phyloP scores from a whole-genome alignment of 2,888 invertebrate species.

The Callyntrura guangdongensis region DNA sequence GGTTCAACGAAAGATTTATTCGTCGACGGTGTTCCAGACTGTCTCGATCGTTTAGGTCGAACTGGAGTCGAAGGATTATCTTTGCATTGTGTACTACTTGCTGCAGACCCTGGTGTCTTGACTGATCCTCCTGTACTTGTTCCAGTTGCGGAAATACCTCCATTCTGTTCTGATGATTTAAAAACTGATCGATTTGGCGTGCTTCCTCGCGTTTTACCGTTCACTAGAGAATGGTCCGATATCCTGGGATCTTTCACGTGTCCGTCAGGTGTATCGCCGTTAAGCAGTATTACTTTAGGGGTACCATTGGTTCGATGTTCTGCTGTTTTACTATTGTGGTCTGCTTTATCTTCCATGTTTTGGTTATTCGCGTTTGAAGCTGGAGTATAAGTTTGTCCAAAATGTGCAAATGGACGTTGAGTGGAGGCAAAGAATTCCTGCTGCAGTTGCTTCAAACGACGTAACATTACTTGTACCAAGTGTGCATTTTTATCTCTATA shows the following conservation, averaged over 20 bases:
- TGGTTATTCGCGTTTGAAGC: background rate
- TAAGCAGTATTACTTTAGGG: background rate
- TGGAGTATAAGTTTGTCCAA: constrained; percentile 85
- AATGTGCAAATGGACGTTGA: constrained; percentile 88
- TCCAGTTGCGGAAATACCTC: background rate
- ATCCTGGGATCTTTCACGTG: constrained; percentile 12
- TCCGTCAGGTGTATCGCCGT: constrained; percentile 58
- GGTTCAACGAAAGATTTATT: constrained; percentile 76
- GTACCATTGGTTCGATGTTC: constrained; percentile 57
- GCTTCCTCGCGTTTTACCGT: constrained; percentile 38
- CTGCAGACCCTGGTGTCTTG: background rate
- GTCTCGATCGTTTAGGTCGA: constrained; percentile 65
- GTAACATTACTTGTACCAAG: constrained; percentile 95
- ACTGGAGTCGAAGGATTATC: constrained; percentile 35
- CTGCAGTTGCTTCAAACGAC: constrained; percentile 92
- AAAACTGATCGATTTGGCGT: constrained; percentile 54
- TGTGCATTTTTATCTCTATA: constrained; percentile 83
- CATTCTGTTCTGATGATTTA: constrained; percentile 60
- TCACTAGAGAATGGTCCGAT: background rate
- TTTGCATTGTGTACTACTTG: background rate
- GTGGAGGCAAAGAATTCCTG: constrained; percentile 87
- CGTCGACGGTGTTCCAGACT: constrained; percentile 62
- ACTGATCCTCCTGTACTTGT: background rate
- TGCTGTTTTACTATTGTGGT: constrained; percentile 12
- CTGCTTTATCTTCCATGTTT: constrained; percentile 46